Evolutionary conservation across 2,113 vertebrate species (phyloP), one percentile per base, ranked within the genome.

Genomic region (Calidris pugnax): DNA sequence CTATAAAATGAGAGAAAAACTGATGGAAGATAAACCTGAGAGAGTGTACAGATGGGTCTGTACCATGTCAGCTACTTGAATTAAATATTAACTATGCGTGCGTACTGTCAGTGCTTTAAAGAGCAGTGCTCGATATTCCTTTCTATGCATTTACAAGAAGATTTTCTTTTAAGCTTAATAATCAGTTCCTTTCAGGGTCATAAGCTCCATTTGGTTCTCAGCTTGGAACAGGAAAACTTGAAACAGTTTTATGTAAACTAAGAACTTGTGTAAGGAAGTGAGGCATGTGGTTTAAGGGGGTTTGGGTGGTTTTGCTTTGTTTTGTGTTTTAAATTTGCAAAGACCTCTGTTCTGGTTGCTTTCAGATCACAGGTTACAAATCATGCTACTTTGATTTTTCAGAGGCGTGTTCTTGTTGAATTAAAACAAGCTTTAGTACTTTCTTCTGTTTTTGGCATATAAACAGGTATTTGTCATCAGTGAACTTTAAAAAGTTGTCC

Each of bases 81-180:
- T 95, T 97, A 92, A 93, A 90, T 86, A 96, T 86, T 95, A 89
- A 95, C 90, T 89, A 24, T 59, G n/a, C 18, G 20, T 4, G 8
- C 24, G 86, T 87, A 23, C 55, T 79, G 67, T 69, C 85, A 74
- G 30, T 62, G 37, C 72, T 95, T 95, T 85, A 69, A 55, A 79
- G 57, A 93, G 30, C 13, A 37, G n/a, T 0, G 9, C 68, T 93
- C 0, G 17, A 23, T 73, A 71, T 55, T 93, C 39, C 2, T 85
- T 33, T 91, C 20, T 16, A 0, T 48, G 62, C 0, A 0, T 51
- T 82, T 43, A 73, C 8, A 45, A 28, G 33, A 74, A 19, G 75
- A 32, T 83, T 85, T 90, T 64, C 26, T 91, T 85, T 88, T 83
- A 79, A 83, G 50, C 13, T 26, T 76, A 16, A 35, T 57, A 35